Conservation (phyloP, 2,113 vertebrate species). For the Bos indicus region DNA sequence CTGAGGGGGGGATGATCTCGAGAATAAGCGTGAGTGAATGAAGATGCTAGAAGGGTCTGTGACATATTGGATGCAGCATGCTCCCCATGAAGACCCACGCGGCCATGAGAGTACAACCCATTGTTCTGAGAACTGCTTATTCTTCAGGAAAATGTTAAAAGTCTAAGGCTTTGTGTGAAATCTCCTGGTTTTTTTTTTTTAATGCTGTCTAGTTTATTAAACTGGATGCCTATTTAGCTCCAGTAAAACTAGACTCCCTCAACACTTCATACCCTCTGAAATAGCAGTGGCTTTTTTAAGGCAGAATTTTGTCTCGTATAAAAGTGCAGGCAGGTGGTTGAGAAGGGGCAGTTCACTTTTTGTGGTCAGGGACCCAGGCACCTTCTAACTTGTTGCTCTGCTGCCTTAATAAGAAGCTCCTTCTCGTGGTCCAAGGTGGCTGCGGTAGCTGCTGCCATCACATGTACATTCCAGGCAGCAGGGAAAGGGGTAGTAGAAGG, state of each 20-base stretch:
- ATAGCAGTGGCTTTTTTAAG: background rate
- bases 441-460: background rate
- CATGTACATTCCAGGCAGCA: background rate
- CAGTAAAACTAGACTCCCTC: background rate
- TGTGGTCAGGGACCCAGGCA: background rate
- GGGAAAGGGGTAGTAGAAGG: background rate
- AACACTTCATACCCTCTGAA: background rate
- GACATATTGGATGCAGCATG: accelerated
- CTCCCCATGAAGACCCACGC: accelerated
- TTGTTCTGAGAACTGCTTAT: background rate
- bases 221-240: background rate
- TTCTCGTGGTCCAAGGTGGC: background rate
- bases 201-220: background rate
- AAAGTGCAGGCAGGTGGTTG: background rate
- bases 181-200: background rate
- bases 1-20: accelerated
- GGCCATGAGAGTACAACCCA: too few species aligned
- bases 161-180: background rate
- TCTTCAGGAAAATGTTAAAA: background rate
- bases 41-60: background rate
- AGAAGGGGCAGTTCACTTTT: background rate
- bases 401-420: background rate
- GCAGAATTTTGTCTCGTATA: background rate
- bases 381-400: background rate
- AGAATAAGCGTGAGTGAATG: accelerated